These are phyloP conservation scores for Poeciliopsis turneri DNA, from an alignment of 2,797 vertebrate species.

Conservation along the genomic window DNA sequence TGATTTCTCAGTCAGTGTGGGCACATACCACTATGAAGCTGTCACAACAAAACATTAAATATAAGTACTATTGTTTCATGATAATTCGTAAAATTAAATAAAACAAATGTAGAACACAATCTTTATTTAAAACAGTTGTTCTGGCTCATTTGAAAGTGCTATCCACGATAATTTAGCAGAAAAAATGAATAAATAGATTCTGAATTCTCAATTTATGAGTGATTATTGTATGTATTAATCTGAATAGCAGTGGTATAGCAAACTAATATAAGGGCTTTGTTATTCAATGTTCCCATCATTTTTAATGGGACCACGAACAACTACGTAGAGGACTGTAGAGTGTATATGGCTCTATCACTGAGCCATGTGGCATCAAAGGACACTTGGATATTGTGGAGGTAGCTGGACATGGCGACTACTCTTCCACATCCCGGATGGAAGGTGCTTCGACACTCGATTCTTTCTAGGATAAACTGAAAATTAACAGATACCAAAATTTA, in stretches of 20 bases:
- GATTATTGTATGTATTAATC: not conserved
- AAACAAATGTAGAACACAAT: not conserved
- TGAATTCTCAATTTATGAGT: not conserved
- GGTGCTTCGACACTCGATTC: not conserved
- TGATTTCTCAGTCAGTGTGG: slow-evolving; percentile 6
- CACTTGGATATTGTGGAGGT: too few relatives aligned
- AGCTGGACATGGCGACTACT: not conserved
- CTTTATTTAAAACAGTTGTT: not conserved
- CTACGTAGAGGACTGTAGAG: too few relatives aligned
- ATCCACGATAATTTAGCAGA: not conserved
- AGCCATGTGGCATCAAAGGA: too few relatives aligned
- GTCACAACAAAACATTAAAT: not conserved
- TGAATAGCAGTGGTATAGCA: not conserved
- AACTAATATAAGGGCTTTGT: not conserved
- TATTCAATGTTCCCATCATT: not conserved
- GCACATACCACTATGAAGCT: not conserved
- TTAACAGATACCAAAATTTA: too few relatives aligned
- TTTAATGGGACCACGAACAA: not conserved
- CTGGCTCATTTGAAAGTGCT: not conserved
- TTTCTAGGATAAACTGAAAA: not conserved
- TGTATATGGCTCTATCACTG: too few relatives aligned
- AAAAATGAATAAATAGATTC: not conserved
- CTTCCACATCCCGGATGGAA: not conserved
- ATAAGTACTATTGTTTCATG: not conserved
- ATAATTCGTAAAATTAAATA: not conserved